These are phyloP conservation scores for Lithophane socia DNA, from an alignment of 2,888 invertebrate species.

Conservation along the genomic window DNA sequence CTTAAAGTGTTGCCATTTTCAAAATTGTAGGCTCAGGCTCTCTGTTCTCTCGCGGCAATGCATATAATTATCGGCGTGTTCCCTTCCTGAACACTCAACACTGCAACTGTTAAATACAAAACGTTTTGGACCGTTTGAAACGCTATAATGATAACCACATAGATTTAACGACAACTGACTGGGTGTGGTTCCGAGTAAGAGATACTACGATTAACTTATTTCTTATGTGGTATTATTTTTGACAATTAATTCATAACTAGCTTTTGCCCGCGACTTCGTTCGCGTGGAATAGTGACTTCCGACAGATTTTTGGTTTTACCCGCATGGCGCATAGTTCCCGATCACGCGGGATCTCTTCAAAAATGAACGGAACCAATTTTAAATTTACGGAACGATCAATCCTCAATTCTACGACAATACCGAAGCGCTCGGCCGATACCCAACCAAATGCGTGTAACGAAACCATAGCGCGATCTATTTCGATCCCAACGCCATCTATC, in stretches of 20 bases:
- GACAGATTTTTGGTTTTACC: too few species aligned
- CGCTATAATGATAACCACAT: constrained; percentile 2
- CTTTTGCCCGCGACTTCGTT: too few species aligned
- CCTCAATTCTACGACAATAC: too few species aligned
- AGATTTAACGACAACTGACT: constrained; percentile 15
- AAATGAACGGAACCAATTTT: too few species aligned
- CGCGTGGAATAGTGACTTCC: too few species aligned
- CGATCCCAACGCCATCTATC: too few species aligned
- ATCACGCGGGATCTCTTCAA: too few species aligned
- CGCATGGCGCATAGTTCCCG: too few species aligned
- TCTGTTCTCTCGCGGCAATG: constrained; percentile 18
- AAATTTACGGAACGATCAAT: too few species aligned
- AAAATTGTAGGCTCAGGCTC: constrained; percentile 21
- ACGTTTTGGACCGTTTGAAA: constrained; percentile 28
- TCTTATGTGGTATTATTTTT: not conserved
- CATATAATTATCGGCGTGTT: constrained; percentile 28
- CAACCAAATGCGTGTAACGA: too few species aligned
- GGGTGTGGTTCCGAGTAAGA: constrained; percentile 15
- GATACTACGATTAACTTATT: not conserved
- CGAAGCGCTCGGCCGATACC: too few species aligned
- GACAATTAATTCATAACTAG: not conserved
- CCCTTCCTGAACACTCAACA: constrained; percentile 30
- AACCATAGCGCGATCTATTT: too few species aligned
- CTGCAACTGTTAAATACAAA: constrained; percentile 35
- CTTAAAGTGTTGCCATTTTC: constrained; percentile 18